A percentile compares a stretch with the other conserved stretches of the same genome.
phyloP scores from a whole-genome alignment of 2,888 invertebrate species.

The Ephialtes manifestator region DNA sequence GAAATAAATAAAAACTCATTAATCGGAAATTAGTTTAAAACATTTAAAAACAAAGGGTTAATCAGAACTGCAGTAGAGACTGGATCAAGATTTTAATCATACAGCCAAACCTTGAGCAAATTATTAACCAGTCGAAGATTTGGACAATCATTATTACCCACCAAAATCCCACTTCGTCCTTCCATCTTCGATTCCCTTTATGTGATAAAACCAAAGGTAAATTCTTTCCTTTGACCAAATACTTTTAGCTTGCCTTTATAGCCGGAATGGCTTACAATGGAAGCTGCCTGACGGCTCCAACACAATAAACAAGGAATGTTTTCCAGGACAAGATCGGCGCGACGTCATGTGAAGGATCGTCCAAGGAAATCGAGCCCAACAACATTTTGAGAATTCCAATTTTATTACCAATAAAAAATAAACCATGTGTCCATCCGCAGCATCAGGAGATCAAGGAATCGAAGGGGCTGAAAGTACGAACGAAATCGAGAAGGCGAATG shows the following conservation, averaged over 20 bases:
- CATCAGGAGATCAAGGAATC: conserved; percentile 41
- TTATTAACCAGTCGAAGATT: not conserved
- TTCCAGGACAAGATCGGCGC: too few species aligned
- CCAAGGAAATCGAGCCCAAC: not conserved
- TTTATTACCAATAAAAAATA: conserved; percentile 1
- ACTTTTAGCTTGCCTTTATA: not conserved
- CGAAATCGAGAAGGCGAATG: conserved; percentile 36
- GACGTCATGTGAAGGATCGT: not conserved
- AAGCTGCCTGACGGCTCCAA: not conserved
- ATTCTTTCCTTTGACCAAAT: not conserved
- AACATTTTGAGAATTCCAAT: conserved; percentile 24
- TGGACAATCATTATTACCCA: not conserved
- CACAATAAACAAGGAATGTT: conserved; percentile 1
- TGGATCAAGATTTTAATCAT: not conserved
- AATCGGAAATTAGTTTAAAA: too few species aligned
- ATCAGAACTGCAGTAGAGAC: too few species aligned
- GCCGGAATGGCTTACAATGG: too few species aligned
- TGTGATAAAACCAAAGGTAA: not conserved
- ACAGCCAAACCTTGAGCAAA: not conserved
- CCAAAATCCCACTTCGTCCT: not conserved
- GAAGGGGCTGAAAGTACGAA: conserved; percentile 46
- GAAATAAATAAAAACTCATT: too few species aligned
- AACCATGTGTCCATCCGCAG: not conserved
- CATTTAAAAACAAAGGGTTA: too few species aligned
- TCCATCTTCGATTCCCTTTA: not conserved